A percentile compares a stretch with the other conserved stretches of the same genome.
These are phyloP conservation scores for Chaetodon auriga DNA, from an alignment of 2,113 vertebrate species.

Conservation along the genomic window DNA sequence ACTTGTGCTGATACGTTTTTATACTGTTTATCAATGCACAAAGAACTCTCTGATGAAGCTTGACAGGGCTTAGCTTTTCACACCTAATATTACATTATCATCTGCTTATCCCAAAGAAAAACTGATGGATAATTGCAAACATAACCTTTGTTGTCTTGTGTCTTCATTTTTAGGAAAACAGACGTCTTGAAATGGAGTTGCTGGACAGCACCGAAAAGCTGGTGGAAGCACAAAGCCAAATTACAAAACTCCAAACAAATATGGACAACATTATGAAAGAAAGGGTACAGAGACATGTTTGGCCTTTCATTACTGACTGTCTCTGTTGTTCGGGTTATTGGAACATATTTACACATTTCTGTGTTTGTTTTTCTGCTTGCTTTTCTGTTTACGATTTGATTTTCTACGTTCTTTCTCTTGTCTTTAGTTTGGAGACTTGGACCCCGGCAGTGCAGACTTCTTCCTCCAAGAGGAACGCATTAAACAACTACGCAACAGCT, in stretches of 20 bases:
- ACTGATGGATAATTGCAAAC: neutral
- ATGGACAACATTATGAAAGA: conserved; percentile 91
- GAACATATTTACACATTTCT: neutral
- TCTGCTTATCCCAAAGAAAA: neutral
- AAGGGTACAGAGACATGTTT: conserved; percentile 84
- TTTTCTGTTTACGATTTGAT: neutral
- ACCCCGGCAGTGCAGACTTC: conserved; percentile 90
- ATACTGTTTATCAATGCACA: neutral
- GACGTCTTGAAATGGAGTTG: conserved; percentile 91
- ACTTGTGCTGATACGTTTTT: neutral
- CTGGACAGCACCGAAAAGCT: conserved; percentile 90
- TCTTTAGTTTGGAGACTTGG: conserved; percentile 92
- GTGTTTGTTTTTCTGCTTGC: neutral
- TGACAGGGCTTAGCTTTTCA: neutral
- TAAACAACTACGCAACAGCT: conserved; percentile 86
- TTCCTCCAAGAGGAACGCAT: conserved; percentile 93
- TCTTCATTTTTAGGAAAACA: conserved; percentile 87
- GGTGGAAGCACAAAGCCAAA: conserved; percentile 85
- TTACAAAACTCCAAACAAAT: conserved; percentile 90
- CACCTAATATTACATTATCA: neutral
- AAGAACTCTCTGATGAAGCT: neutral
- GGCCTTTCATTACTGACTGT: neutral
- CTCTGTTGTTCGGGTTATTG: neutral
- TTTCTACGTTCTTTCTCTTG: neutral
- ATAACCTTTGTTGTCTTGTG: neutral